phyloP scores from a whole-genome alignment of 2,797 vertebrate species.

The Hafferia zeledoni region DNA sequence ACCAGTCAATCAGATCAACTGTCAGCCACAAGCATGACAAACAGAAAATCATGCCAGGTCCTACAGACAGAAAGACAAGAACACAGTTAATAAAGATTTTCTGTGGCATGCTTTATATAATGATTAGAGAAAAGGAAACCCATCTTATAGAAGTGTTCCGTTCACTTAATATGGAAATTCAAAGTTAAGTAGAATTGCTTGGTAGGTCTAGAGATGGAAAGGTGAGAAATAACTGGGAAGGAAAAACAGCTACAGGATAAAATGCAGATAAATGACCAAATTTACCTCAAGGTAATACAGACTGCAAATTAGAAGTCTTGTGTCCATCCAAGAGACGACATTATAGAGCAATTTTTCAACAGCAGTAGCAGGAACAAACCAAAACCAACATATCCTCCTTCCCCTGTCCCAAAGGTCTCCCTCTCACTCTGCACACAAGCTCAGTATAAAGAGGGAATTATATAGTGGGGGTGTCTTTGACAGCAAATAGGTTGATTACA shows the following conservation, averaged over 20 bases:
- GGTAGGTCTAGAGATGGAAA: background rate
- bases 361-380: background rate
- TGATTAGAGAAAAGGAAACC: background rate
- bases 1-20: background rate
- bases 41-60: background rate
- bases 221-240: background rate
- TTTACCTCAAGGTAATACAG: background rate
- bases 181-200: background rate
- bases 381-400: background rate
- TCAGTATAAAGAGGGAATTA: background rate
- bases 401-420: background rate
- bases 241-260: background rate
- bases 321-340: background rate
- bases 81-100: background rate
- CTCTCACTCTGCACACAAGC: background rate
- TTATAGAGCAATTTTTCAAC: background rate
- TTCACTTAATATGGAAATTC: background rate
- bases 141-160: background rate
- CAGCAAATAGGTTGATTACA: background rate
- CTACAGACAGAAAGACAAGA: background rate
- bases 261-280: background rate
- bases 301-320: background rate
- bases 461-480: background rate
- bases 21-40: background rate
- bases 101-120: background rate